Evolutionary conservation across 2,113 vertebrate species (phyloP).

Genomic region (Megaceryle torquata): DNA sequence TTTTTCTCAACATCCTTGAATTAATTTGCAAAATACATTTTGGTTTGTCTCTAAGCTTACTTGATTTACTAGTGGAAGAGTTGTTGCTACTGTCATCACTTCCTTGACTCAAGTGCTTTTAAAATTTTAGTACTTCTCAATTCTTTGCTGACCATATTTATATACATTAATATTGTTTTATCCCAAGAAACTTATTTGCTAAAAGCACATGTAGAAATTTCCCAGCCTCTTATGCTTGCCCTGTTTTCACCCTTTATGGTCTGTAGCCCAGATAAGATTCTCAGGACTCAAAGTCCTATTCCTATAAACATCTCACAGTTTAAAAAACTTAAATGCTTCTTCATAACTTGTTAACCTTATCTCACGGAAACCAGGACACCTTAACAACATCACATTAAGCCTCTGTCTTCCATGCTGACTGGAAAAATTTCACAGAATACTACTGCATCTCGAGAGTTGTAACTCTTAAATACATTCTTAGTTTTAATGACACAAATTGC

Average conservation of each 20-base stretch:
- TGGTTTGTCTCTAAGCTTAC: not conserved
- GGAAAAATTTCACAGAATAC: not conserved
- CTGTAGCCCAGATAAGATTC: not conserved
- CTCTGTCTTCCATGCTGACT: not conserved
- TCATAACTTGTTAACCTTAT: not conserved
- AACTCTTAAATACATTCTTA: not conserved
- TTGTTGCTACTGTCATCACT: not conserved
- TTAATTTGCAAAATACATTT: not conserved
- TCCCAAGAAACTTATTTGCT: not conserved
- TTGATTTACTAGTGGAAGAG: not conserved
- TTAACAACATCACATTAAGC: not conserved
- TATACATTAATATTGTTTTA: not conserved
- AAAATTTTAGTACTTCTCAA: not conserved
- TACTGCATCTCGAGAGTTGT: not conserved
- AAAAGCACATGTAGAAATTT: not conserved
- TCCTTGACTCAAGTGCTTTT: not conserved
- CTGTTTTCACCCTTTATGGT: not conserved
- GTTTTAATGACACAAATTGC: not conserved
- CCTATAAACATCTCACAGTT: not conserved
- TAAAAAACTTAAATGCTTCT: not conserved
- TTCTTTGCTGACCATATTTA: not conserved
- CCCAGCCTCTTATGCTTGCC: not conserved
- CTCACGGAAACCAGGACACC: too few relatives aligned
- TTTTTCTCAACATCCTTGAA: not conserved
- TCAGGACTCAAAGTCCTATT: not conserved